Conservation (phyloP, 2,113 vertebrate species). For the Anas platyrhynchos region DNA sequence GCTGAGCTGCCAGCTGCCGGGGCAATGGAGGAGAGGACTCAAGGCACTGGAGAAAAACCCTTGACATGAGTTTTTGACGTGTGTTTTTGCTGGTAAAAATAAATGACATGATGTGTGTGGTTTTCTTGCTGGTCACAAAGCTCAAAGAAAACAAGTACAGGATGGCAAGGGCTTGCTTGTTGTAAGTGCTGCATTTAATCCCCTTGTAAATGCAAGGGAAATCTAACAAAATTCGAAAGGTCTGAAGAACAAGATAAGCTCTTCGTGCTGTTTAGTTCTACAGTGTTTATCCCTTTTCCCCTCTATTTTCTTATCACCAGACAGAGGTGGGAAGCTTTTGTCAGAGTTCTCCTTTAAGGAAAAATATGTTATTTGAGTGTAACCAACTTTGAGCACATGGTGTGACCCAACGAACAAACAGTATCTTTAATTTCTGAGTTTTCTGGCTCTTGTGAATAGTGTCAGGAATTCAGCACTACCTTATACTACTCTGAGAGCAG, state of each 20-base stretch:
- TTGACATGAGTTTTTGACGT: neutral
- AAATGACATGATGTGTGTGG: rapidly evolving
- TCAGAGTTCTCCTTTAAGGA: neutral
- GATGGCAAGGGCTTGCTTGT: neutral
- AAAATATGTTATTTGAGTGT: conserved; percentile 4
- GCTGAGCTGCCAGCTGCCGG: rapidly evolving
- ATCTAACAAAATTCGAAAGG: neutral
- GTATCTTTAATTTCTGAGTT: neutral
- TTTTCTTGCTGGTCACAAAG: neutral
- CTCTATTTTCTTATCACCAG: conserved; percentile 12
- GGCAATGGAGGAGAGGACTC: rapidly evolving
- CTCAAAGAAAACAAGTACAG: neutral
- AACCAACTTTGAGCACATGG: neutral
- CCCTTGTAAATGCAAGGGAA: neutral
- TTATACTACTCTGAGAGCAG: neutral
- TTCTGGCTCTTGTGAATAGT: neutral
- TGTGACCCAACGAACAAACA: neutral
- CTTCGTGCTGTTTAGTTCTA: neutral
- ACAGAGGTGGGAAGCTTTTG: conserved; percentile 8
- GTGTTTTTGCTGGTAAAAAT: neutral
- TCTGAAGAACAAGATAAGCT: conserved; percentile 31
- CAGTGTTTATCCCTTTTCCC: neutral
- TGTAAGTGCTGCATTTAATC: neutral
- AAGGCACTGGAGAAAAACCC: neutral
- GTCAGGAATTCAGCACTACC: neutral